phyloP scores from a whole-genome alignment of 2,888 invertebrate genomes.

The Nudaria mundana region DNA sequence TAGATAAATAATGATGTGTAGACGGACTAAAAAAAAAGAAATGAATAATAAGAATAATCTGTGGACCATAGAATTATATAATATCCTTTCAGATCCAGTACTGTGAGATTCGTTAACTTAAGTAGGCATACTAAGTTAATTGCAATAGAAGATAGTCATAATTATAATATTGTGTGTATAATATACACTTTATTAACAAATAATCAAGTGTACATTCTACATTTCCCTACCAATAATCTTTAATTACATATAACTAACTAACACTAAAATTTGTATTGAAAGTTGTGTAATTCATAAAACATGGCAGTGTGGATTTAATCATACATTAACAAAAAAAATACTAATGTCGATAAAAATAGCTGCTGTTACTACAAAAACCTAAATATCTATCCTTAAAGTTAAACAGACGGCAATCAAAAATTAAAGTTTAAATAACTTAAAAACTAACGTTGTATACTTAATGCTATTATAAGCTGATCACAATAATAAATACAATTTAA shows the following conservation, averaged over 20 bases:
- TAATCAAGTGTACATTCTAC: too few species aligned
- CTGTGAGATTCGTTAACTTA: slow-evolving; percentile 45
- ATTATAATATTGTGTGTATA: slow-evolving; percentile 51
- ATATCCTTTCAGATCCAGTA: too few species aligned
- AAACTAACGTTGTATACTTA: slow-evolving; percentile 6
- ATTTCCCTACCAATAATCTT: slow-evolving; percentile 55
- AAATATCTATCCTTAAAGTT: slow-evolving; percentile 18
- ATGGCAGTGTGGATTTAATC: slow-evolving; percentile 40
- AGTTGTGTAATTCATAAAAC: slow-evolving; percentile 18
- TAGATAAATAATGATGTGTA: too few species aligned
- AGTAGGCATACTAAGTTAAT: slow-evolving; percentile 42
- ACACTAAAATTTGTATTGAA: slow-evolving; percentile 25
- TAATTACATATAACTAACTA: slow-evolving; percentile 19
- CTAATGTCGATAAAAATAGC: slow-evolving; percentile 11
- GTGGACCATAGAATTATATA: too few species aligned
- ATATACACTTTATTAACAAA: slow-evolving; percentile 54
- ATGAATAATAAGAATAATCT: too few species aligned
- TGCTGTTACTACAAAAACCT: slow-evolving; percentile 9
- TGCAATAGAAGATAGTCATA: slow-evolving; percentile 36
- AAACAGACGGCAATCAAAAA: slow-evolving; percentile 10
- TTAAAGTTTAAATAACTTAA: slow-evolving; percentile 21
- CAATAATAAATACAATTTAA: slow-evolving; percentile 1
- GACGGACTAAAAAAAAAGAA: too few species aligned
- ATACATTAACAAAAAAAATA: slow-evolving; percentile 12
- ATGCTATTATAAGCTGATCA: slow-evolving; percentile 3